Percentiles rank a stretch among this genome's conserved stretches.
phyloP scores from a whole-genome alignment of 2,888 invertebrate genomes.

The Pyrrhia umbra region DNA sequence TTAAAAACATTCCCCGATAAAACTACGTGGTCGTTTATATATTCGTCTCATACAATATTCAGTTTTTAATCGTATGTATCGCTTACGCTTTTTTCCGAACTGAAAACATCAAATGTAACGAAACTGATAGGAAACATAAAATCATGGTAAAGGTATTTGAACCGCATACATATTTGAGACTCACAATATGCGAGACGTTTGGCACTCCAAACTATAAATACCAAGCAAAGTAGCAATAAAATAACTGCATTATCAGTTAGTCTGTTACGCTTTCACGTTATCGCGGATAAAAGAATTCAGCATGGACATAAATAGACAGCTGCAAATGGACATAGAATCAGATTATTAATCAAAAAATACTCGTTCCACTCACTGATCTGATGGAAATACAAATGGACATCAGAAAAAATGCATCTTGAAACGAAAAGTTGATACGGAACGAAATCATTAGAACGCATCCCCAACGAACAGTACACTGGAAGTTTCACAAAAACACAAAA shows the following conservation, averaged over 20 bases:
- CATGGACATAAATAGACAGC: too few species aligned
- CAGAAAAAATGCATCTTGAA: slow-evolving; percentile 32
- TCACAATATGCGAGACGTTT: neutral
- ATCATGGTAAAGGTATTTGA: neutral
- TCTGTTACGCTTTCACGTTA: too few species aligned
- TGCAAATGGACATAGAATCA: too few species aligned
- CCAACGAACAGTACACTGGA: slow-evolving; percentile 21
- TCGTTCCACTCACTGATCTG: slow-evolving; percentile 20
- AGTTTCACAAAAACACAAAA: slow-evolving; percentile 64
- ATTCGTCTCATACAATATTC: slow-evolving; percentile 56
- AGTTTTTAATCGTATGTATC: slow-evolving; percentile 47
- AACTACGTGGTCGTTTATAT: slow-evolving; percentile 23
- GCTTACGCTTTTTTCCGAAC: slow-evolving; percentile 25
- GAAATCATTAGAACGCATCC: slow-evolving; percentile 47
- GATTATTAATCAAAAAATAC: slow-evolving; percentile 33
- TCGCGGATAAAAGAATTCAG: too few species aligned
- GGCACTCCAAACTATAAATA: neutral
- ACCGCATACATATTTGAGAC: neutral
- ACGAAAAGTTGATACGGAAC: slow-evolving; percentile 9
- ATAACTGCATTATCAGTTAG: too few species aligned
- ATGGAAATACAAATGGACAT: slow-evolving; percentile 33
- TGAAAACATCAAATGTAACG: neutral
- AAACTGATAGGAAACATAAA: slow-evolving; percentile 1
- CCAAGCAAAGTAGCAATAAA: too few species aligned
- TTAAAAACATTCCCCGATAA: slow-evolving; percentile 52